phyloP scores from a whole-genome alignment of 2,888 invertebrate genomes.

The Caenorhabditis parvicauda region DNA sequence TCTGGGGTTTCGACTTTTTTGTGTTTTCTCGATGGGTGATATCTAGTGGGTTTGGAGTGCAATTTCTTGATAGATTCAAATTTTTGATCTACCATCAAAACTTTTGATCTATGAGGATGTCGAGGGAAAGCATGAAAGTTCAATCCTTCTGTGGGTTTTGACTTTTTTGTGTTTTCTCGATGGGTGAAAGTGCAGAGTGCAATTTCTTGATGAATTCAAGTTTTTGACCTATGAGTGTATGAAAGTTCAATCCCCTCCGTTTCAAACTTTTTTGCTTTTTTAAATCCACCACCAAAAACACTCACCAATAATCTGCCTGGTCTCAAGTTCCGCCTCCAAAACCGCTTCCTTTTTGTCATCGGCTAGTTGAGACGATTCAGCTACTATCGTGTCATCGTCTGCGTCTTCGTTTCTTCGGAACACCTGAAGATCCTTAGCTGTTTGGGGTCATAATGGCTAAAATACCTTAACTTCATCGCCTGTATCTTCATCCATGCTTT shows the following conservation, averaged over 20 bases:
- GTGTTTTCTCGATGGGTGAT: too few relatives aligned
- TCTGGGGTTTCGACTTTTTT: too few relatives aligned
- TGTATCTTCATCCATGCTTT: slow-evolving; percentile 25
- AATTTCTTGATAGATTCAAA: too few relatives aligned
- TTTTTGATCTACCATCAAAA: too few relatives aligned
- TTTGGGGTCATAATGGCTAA: not conserved
- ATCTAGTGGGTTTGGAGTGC: too few relatives aligned
- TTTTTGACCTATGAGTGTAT: too few relatives aligned
- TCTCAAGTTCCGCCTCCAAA: slow-evolving; percentile 35
- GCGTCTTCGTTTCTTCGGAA: slow-evolving; percentile 18
- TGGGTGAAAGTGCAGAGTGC: too few relatives aligned
- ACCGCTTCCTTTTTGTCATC: slow-evolving; percentile 58
- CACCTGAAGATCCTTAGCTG: slow-evolving; percentile 4
- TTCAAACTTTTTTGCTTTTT: not conserved
- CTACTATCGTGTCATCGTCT: slow-evolving; percentile 21
- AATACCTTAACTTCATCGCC: slow-evolving; percentile 20
- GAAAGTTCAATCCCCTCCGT: slow-evolving; percentile 7
- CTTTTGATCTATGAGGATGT: too few relatives aligned
- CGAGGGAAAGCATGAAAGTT: too few relatives aligned
- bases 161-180: too few relatives aligned
- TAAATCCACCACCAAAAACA: slow-evolving; percentile 9
- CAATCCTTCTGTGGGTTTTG: too few relatives aligned
- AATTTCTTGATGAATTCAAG: too few relatives aligned
- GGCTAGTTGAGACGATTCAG: slow-evolving; percentile 37
- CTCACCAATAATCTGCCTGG: slow-evolving; percentile 26